These are phyloP conservation scores for Cheilosia scutellata DNA, from an alignment of 2,888 invertebrate species.

Conservation along the genomic window DNA sequence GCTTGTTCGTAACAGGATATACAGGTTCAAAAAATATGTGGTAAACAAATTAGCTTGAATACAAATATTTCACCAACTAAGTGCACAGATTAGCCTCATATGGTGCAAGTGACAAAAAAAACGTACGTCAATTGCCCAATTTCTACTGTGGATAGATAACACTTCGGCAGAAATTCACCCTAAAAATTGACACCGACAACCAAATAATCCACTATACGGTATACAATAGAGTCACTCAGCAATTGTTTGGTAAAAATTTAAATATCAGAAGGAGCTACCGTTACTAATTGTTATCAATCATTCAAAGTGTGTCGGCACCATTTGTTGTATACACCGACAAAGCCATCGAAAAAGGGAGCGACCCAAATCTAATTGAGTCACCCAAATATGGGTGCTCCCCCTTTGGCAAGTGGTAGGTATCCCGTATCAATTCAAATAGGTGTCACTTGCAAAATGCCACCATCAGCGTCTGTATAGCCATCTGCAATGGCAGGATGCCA, in stretches of 20 bases:
- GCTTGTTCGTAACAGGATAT: background rate
- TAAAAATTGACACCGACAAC: slow-evolving; percentile 5
- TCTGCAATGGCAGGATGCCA: slow-evolving; percentile 23
- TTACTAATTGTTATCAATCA: slow-evolving; percentile 55
- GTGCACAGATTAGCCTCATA: slow-evolving; percentile 15
- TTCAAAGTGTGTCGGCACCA: slow-evolving; percentile 52
- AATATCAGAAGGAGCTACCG: slow-evolving; percentile 45
- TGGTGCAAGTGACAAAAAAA: slow-evolving; percentile 13
- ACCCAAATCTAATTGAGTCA: slow-evolving; percentile 11
- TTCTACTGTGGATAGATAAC: background rate
- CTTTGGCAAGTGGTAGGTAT: background rate
- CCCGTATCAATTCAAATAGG: background rate
- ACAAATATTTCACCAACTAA: slow-evolving; percentile 34
- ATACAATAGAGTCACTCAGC: background rate
- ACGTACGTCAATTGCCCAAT: background rate
- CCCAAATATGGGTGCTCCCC: slow-evolving; percentile 1
- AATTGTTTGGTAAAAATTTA: slow-evolving; percentile 37
- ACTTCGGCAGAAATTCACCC: slow-evolving; percentile 21
- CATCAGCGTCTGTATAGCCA: background rate
- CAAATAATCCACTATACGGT: background rate
- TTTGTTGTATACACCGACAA: slow-evolving; percentile 61
- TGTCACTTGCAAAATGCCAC: slow-evolving; percentile 50
- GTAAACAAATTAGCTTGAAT: background rate
- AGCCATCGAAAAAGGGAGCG: slow-evolving; percentile 45
- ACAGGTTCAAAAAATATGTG: background rate